Percentiles rank a stretch among this genome's conserved stretches.
Conservation (phyloP, 2,888 invertebrate species). For the Drepanosiphum platanoidis region DNA sequence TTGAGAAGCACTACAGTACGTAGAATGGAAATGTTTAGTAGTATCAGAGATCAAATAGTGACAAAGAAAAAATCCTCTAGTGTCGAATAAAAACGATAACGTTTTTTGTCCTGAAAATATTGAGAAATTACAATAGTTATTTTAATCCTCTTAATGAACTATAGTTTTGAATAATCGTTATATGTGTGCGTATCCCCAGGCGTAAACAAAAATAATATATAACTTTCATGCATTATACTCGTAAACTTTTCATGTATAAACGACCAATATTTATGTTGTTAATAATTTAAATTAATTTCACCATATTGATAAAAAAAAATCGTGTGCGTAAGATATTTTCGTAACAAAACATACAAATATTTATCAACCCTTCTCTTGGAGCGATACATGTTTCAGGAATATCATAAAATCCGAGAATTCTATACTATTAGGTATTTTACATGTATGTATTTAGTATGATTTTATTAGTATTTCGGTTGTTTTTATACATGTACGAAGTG, state of each 20-base stretch:
- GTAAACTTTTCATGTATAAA: background rate
- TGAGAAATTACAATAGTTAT: background rate
- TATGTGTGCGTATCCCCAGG: background rate
- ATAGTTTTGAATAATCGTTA: constrained; percentile 17
- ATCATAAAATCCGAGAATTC: too few species aligned
- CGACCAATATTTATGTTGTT: background rate
- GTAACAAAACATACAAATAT: background rate
- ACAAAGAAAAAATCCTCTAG: background rate
- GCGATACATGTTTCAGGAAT: background rate
- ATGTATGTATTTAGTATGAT: too few species aligned
- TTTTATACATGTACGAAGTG: too few species aligned
- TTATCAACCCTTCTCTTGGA: background rate
- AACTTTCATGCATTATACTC: background rate
- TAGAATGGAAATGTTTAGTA: background rate
- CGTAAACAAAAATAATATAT: background rate
- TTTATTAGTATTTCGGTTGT: too few species aligned
- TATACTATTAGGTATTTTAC: too few species aligned
- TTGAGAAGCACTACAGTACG: background rate
- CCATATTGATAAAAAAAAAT: background rate
- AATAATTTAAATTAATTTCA: background rate
- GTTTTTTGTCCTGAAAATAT: constrained; percentile 1
- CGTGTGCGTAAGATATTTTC: background rate
- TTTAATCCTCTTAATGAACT: background rate
- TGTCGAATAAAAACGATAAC: background rate
- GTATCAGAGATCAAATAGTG: background rate